These are phyloP conservation scores for Podargus strigoides DNA, from an alignment of 2,797 vertebrate species.

Conservation along the genomic window DNA sequence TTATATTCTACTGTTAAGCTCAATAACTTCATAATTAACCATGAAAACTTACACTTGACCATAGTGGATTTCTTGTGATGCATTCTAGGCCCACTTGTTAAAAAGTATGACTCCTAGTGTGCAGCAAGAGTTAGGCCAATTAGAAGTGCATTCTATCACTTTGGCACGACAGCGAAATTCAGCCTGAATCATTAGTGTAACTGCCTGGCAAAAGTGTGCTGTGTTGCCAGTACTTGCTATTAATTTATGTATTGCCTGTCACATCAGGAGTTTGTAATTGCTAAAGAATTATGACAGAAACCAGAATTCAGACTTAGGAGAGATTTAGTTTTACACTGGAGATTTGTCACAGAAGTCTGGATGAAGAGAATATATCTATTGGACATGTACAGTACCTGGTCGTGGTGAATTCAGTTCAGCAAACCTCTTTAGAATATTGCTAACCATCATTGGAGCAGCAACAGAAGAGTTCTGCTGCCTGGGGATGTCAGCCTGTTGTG, in stretches of 20 bases:
- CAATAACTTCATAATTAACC: slow-evolving; percentile 47
- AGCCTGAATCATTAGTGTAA: slow-evolving; percentile 10
- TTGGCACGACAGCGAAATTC: slow-evolving; percentile 14
- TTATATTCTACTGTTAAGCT: slow-evolving; percentile 55
- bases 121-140: neutral
- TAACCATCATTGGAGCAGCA: slow-evolving; percentile 95
- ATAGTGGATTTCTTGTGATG: slow-evolving; percentile 57
- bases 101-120: neutral
- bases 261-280: neutral
- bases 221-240: slow-evolving; percentile 48
- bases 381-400: slow-evolving; percentile 85
- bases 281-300: slow-evolving; percentile 52
- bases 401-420: slow-evolving; percentile 94
- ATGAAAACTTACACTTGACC: slow-evolving; percentile 63
- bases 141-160: neutral
- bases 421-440: slow-evolving; percentile 97
- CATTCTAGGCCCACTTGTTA: slow-evolving; percentile 42
- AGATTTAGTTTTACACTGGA: slow-evolving; percentile 61
- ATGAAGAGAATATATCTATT: slow-evolving; percentile 69
- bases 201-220: neutral
- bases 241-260: neutral
- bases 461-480: slow-evolving; percentile 97
- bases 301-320: slow-evolving; percentile 67
- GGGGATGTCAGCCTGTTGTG: slow-evolving; percentile 98
- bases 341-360: slow-evolving; percentile 58